Evolutionary conservation across 2,113 vertebrate species (phyloP).

Genomic region (Lepus europaeus): DNA sequence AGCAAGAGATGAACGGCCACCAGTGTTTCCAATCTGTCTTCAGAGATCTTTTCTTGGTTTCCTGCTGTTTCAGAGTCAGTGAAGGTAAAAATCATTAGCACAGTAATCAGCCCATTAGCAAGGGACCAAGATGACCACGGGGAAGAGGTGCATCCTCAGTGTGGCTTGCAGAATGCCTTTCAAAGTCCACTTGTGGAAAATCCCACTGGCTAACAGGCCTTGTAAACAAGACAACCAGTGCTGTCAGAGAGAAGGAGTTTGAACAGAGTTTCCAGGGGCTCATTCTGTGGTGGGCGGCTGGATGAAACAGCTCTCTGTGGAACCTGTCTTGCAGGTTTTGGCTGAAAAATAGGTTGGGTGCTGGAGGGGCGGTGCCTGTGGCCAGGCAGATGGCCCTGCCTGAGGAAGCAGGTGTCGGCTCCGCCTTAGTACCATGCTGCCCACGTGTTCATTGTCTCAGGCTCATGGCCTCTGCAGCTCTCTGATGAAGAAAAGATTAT

Average conservation of each 20-base stretch:
- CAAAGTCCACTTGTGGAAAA: no score
- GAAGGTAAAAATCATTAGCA: slow-evolving; percentile 54
- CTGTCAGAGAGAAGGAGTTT: not conserved
- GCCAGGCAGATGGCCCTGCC: no score
- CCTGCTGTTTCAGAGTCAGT: slow-evolving; percentile 49
- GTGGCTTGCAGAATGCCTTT: not conserved
- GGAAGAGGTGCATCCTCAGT: accelerated
- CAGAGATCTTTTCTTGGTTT: slow-evolving; percentile 38
- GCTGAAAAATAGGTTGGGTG: not conserved
- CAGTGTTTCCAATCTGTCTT: slow-evolving; percentile 19
- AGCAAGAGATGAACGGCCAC: slow-evolving; percentile 55
- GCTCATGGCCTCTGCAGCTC: accelerated
- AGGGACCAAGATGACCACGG: accelerated
- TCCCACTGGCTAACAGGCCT: no score
- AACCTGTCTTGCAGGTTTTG: accelerated
- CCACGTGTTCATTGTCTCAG: accelerated
- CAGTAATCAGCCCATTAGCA: not conserved
- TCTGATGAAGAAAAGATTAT: accelerated
- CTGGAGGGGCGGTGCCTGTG: accelerated
- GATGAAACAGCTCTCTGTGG: accelerated
- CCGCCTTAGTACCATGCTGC: accelerated
- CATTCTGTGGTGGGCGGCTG: accelerated
- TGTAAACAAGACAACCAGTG: not conserved
- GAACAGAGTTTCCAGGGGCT: not conserved
- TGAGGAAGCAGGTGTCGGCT: accelerated